Evolutionary conservation across 2,797 vertebrate species (phyloP).

Genomic region (Oreonectes daqikongensis): DNA sequence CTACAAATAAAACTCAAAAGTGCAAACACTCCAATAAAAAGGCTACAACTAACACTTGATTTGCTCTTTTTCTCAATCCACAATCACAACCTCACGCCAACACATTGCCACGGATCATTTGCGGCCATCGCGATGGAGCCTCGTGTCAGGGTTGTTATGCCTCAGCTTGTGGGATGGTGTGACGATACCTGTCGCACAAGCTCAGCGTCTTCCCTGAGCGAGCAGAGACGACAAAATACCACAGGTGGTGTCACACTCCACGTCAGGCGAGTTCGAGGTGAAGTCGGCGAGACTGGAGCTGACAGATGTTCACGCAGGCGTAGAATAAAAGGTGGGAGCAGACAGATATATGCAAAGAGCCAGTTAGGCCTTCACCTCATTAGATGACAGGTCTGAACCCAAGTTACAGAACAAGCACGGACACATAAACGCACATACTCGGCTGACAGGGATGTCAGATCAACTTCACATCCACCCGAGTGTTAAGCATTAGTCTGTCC

Average conservation of each 20-base stretch:
- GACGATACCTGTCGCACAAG: slow-evolving; percentile 73
- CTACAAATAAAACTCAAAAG: neutral
- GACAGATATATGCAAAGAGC: slow-evolving; percentile 6
- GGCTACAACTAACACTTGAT: neutral
- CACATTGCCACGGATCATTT: neutral
- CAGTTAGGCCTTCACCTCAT: slow-evolving; percentile 14
- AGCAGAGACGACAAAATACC: slow-evolving; percentile 75
- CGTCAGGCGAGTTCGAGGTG: slow-evolving; percentile 70
- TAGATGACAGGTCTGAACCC: slow-evolving; percentile 32
- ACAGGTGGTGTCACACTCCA: slow-evolving; percentile 75
- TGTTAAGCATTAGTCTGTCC: slow-evolving; percentile 34
- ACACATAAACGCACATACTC: neutral
- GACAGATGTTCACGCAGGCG: slow-evolving; percentile 65
- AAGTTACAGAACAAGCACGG: slow-evolving; percentile 3
- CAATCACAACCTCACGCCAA: neutral
- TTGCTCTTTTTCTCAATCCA: neutral
- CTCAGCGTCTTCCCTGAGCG: slow-evolving; percentile 63
- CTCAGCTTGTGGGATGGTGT: slow-evolving; percentile 51
- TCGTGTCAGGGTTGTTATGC: slow-evolving; percentile 19
- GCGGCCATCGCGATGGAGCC: neutral
- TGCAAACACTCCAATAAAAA: neutral
- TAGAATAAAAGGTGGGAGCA: slow-evolving; percentile 14
- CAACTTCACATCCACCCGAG: slow-evolving; percentile 13
- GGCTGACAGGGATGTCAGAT: slow-evolving; percentile 39
- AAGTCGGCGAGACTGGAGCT: slow-evolving; percentile 72